These are phyloP conservation scores for Troglohyphantes excavatus DNA, from an alignment of 2,888 invertebrate species.

Conservation along the genomic window DNA sequence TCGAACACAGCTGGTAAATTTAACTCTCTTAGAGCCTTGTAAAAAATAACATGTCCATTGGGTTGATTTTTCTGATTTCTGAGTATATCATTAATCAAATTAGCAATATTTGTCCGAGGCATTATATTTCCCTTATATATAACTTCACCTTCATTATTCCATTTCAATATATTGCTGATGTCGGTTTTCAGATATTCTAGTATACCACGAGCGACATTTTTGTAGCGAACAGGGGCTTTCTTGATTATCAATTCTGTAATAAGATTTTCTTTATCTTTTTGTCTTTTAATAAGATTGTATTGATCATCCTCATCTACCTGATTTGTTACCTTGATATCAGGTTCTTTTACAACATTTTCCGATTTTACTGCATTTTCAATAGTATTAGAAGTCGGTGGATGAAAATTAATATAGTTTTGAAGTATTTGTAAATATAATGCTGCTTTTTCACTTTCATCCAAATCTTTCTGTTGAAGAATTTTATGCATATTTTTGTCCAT, in stretches of 20 bases:
- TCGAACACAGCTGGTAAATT: neutral
- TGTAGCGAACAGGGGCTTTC: neutral
- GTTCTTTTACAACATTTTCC: neutral
- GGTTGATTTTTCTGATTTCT: slow-evolving; percentile 10
- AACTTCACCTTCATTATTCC: slow-evolving; percentile 20
- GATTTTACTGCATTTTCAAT: neutral
- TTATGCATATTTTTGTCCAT: slow-evolving; percentile 34
- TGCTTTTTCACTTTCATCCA: slow-evolving; percentile 27
- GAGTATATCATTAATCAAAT: neutral
- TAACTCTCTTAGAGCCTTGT: neutral
- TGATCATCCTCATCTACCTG: neutral
- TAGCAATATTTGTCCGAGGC: neutral
- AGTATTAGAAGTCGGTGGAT: neutral
- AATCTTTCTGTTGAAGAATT: slow-evolving; percentile 7
- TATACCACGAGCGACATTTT: neutral
- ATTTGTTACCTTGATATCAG: neutral
- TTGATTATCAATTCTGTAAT: neutral
- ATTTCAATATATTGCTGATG: neutral
- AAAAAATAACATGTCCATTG: neutral
- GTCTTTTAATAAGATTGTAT: neutral
- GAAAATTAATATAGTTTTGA: slow-evolving; percentile 22
- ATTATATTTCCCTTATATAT: slow-evolving; percentile 4
- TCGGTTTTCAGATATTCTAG: neutral
- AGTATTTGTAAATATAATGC: slow-evolving; percentile 17
- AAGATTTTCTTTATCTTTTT: neutral